These are phyloP conservation scores for Coregonus ussuriensis DNA, from an alignment of 2,797 vertebrate species.

Conservation along the genomic window DNA sequence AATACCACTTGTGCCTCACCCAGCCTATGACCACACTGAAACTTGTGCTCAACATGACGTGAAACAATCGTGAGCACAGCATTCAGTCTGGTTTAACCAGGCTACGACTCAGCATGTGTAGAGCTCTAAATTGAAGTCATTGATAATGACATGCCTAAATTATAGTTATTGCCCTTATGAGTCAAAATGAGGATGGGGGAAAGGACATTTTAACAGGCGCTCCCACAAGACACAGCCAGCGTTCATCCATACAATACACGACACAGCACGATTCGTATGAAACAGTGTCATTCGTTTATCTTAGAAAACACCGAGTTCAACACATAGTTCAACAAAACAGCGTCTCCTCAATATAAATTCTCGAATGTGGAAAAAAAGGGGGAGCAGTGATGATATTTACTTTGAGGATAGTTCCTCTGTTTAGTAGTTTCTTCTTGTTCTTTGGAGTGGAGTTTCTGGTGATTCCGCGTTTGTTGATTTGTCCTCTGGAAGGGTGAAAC, in stretches of 20 bases:
- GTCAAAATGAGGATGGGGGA: neutral
- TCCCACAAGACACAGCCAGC: neutral
- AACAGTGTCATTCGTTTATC: neutral
- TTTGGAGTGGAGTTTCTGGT: neutral
- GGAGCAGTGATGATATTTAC: neutral
- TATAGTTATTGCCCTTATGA: neutral
- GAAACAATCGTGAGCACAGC: neutral
- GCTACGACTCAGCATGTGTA: neutral
- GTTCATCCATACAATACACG: neutral
- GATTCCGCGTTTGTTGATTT: neutral
- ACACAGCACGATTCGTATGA: neutral
- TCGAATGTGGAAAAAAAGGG: neutral
- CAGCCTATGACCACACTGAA: neutral
- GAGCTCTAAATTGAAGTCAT: neutral
- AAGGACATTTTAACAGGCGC: neutral
- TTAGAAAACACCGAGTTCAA: neutral
- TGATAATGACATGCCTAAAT: neutral
- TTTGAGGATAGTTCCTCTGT: neutral
- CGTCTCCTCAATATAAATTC: neutral
- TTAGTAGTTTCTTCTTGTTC: neutral
- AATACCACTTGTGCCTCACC: neutral
- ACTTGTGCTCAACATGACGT: neutral
- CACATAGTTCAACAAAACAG: too few relatives aligned
- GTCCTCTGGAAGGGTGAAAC: neutral
- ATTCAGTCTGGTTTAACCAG: neutral